These are phyloP conservation scores for Cyprinodon tularosa DNA, from an alignment of 2,113 vertebrate genomes.

Conservation along the genomic window DNA sequence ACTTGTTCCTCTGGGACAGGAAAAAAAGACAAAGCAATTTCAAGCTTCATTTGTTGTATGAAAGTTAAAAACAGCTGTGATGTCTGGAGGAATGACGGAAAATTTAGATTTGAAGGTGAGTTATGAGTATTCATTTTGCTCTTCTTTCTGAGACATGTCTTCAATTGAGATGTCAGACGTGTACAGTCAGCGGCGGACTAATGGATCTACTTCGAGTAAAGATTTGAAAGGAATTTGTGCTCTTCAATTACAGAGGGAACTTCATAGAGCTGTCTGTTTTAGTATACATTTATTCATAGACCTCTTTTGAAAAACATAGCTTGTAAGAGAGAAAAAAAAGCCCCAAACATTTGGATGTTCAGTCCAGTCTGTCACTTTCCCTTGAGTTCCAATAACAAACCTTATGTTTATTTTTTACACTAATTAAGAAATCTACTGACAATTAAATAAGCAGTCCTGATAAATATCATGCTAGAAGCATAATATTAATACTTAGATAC, in stretches of 20 bases:
- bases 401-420: neutral
- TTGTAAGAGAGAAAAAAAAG: constrained; percentile 17
- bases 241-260: constrained; percentile 38
- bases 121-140: constrained; percentile 37
- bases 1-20: constrained; percentile 19
- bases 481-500: neutral
- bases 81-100: constrained; percentile 52
- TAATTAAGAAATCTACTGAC: neutral
- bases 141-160: constrained; percentile 41
- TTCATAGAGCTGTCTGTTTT: constrained; percentile 50
- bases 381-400: neutral
- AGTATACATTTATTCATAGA: constrained; percentile 70
- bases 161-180: constrained; percentile 56
- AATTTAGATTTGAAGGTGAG: constrained; percentile 40
- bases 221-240: constrained; percentile 20
- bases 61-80: constrained; percentile 48
- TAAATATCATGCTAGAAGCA: neutral
- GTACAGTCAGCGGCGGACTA: constrained; percentile 32
- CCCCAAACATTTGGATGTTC: constrained; percentile 30
- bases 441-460: neutral
- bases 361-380: neutral
- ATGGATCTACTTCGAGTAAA: constrained; percentile 27
- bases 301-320: constrained; percentile 40
- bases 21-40: constrained; percentile 61
- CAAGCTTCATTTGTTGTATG: constrained; percentile 69